Percentiles rank a stretch among this genome's conserved stretches.
Conservation (phyloP, 2,888 invertebrate species). For the Atrina japonica region DNA sequence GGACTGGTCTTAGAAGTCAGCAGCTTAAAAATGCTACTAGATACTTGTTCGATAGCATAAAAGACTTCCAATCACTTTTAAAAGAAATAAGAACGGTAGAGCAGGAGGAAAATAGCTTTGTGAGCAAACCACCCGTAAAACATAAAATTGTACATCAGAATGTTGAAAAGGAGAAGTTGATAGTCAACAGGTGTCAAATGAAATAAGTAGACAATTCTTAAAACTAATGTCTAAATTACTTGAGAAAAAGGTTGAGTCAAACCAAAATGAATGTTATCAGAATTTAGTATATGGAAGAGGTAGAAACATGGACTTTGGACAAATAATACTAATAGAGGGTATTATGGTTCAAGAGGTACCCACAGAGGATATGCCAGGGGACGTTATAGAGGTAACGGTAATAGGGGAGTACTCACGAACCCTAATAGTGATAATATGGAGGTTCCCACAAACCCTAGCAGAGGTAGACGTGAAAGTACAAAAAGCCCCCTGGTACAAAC, state of each 20-base stretch:
- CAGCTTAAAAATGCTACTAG: slow-evolving; percentile 20
- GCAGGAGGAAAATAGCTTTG: slow-evolving; percentile 10
- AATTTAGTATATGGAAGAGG: too few relatives aligned
- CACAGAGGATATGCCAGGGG: neutral
- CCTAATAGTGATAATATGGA: too few relatives aligned
- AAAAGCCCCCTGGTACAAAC: neutral
- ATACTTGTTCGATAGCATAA: slow-evolving; percentile 14
- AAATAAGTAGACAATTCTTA: too few relatives aligned
- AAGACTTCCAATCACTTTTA: slow-evolving; percentile 22
- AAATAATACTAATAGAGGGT: too few relatives aligned
- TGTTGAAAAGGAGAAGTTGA: too few relatives aligned
- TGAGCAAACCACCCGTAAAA: too few relatives aligned
- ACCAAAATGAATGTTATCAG: too few relatives aligned
- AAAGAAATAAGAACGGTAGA: slow-evolving; percentile 28
- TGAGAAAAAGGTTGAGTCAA: neutral
- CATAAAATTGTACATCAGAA: too few relatives aligned
- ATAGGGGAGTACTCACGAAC: neutral
- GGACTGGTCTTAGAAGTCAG: too few relatives aligned
- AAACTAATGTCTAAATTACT: too few relatives aligned
- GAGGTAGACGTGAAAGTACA: neutral
- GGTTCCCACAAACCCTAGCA: neutral
- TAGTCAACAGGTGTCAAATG: too few relatives aligned
- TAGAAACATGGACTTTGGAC: too few relatives aligned
- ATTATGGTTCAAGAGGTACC: neutral
- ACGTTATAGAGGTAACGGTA: neutral